These are phyloP conservation scores for Helogale parvula DNA, from an alignment of 2,113 vertebrate species.

Conservation along the genomic window DNA sequence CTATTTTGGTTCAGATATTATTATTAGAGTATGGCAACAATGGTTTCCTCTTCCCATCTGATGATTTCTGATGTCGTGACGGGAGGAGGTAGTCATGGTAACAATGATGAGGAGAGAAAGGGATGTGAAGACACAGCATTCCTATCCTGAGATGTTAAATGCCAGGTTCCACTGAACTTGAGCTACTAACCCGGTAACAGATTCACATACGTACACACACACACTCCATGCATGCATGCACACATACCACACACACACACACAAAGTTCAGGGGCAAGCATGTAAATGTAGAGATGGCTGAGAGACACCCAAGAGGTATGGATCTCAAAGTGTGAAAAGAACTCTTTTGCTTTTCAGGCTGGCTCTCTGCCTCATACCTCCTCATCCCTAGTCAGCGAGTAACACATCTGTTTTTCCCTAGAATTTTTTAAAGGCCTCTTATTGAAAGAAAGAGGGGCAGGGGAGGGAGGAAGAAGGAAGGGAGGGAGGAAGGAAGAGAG, in stretches of 20 bases:
- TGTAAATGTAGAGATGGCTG: neutral
- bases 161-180: neutral
- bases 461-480: no score
- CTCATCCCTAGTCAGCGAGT: neutral
- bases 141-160: neutral
- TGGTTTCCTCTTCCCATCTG: neutral
- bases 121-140: neutral
- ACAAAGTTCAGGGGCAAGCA: neutral
- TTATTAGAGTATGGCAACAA: neutral
- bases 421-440: neutral
- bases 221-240: no score
- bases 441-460: neutral
- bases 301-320: neutral
- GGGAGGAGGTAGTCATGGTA: slow-evolving; percentile 42
- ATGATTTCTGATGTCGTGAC: neutral
- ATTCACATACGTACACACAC: neutral
- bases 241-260: rapidly evolving
- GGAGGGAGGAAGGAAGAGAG: neutral
- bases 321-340: neutral
- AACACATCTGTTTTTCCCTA: neutral
- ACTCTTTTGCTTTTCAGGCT: neutral
- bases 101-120: neutral
- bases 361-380: neutral
- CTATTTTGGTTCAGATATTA: neutral
- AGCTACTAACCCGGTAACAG: neutral